Base-by-base conservation (phyloP, 2,888 invertebrate genomes). In the Bembecia ichneumoniformis region DNA sequence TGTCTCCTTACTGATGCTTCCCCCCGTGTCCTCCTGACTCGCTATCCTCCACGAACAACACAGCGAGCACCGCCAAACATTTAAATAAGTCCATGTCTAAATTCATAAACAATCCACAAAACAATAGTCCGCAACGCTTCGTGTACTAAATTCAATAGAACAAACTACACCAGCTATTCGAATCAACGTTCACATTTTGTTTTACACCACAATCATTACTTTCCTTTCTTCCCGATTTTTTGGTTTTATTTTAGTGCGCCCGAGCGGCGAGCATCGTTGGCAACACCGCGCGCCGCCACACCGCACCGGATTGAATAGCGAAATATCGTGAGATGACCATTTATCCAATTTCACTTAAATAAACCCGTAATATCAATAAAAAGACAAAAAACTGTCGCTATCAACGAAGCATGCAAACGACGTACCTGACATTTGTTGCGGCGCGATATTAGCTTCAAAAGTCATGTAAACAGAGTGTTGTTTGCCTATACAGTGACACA, bases 311-410 rank as follows among this genome's bases (percentile, higher is more conserved):
- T 86, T 83, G 87, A 83, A 73, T 73, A 73, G 75, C 67, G 68
- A 70, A 74, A 79, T 77, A 77, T 76, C 62, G 71, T 69, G 78
- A 79, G 77, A 77, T 82, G 78, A 79, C 82, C 83, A 83, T 88
- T 88, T 87, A 87, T 86, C 82, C 75, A 82, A 84, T 87, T 87
- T 84, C 87, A 77, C 83, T 84, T 83, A 84, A 84, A 84, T 83
- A 82, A 82, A 83, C 79, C 77, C 68, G 82, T 79, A 79, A 82
- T 83, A 74, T 82, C 71, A 71, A 77, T 78, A 86, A 84, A 84
- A 84, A 81, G 79, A 78, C 71, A 66, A 80, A 73, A 67, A 46
- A 70, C 64, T 56, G 60, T 62, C 53, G 61, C 67, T 76, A 74
- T 68, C 71, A 68, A 58, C 68, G 65, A 60, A 70, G 67, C 74